Evolutionary conservation across 2,888 invertebrate genomes (phyloP).

Genomic region (Sinhomidia bicolor): DNA sequence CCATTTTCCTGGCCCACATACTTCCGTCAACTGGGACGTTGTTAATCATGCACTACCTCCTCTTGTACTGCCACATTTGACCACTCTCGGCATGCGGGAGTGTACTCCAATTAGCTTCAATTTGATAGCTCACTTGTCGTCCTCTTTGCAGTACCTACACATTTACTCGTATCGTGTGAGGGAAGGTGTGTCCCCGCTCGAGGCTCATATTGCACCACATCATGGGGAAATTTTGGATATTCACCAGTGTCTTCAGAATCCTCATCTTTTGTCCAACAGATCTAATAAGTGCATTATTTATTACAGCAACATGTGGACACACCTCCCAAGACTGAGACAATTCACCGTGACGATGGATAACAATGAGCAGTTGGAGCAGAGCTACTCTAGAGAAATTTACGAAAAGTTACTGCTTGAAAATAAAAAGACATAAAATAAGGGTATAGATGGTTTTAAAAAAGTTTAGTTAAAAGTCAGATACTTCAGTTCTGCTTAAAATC

Average conservation of each 20-base stretch:
- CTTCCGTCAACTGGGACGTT: background rate
- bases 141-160: background rate
- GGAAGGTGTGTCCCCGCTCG: background rate
- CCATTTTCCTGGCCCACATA: background rate
- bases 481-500: no score
- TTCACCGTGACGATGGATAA: background rate
- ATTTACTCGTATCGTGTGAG: background rate
- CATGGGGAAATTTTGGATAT: background rate
- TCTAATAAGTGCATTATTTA: no score
- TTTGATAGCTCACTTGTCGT: background rate
- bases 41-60: background rate
- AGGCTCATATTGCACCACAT: background rate
- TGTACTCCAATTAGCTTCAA: slow-evolving; percentile 7
- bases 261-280: no score
- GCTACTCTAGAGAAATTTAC: background rate
- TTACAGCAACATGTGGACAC: background rate
- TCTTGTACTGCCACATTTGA: background rate
- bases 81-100: background rate
- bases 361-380: background rate
- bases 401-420: background rate
- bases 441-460: no score
- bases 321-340: background rate
- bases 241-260: background rate
- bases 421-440: no score
- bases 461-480: no score